Evolutionary conservation across 2,888 invertebrate species (phyloP).

Genomic region (Tiphia femorata): DNA sequence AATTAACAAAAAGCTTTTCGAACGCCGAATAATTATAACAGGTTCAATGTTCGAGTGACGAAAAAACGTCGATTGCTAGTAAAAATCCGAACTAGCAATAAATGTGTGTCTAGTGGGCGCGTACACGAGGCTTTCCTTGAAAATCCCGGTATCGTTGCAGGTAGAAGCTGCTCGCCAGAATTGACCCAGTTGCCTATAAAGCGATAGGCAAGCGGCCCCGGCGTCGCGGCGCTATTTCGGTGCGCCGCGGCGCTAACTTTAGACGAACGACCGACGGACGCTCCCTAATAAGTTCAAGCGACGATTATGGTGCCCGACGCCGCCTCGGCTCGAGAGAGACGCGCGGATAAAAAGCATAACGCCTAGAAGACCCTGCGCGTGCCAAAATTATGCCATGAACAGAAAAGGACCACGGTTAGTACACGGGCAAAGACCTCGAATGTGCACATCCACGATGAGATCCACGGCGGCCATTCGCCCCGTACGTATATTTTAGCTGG

Average conservation of each 20-base stretch:
- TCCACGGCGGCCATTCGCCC: constrained; percentile 28
- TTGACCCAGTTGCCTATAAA: constrained; percentile 66
- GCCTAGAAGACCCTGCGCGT: constrained; percentile 39
- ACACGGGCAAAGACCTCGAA: constrained; percentile 58
- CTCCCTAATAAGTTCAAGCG: constrained; percentile 68
- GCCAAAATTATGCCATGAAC: constrained; percentile 60
- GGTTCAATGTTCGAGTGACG: no score
- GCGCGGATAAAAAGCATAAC: constrained; percentile 45
- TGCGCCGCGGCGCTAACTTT: constrained; percentile 61
- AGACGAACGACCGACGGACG: constrained; percentile 61
- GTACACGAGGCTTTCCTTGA: no score
- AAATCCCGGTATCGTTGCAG: constrained; percentile 18
- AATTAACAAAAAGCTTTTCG: no score
- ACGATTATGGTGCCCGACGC: constrained; percentile 59
- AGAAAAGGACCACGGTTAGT: constrained; percentile 32
- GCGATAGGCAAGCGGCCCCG: constrained; percentile 50
- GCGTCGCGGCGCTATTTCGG: constrained; percentile 61
- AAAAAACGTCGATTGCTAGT: no score
- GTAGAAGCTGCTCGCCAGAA: constrained; percentile 41
- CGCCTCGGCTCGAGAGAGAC: constrained; percentile 35
- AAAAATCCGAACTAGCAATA: no score
- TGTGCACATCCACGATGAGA: constrained; percentile 26
- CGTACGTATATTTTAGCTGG: constrained; percentile 19
- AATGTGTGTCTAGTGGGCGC: no score
- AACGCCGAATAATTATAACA: no score